These are phyloP conservation scores for Aphaenogaster ashmeadi DNA, from an alignment of 1,140 invertebrate genomes.

Conservation along the genomic window DNA sequence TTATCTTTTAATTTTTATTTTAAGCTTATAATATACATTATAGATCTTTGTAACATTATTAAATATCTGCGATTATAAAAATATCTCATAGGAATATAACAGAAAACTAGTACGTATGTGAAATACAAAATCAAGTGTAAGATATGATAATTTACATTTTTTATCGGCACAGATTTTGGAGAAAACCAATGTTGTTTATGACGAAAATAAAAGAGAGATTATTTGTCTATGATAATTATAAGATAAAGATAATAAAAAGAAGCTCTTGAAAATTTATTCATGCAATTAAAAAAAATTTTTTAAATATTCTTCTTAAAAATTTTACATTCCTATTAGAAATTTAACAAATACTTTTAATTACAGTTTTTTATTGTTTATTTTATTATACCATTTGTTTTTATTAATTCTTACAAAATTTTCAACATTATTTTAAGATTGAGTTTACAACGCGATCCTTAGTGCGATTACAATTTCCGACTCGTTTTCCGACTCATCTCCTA, in stretches of 20 bases:
- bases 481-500: neutral
- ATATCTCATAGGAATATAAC: neutral
- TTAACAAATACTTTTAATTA: neutral
- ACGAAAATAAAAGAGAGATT: neutral
- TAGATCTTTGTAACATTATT: neutral
- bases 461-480: neutral
- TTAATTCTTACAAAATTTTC: neutral
- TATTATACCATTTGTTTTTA: neutral
- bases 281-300: neutral
- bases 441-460: neutral
- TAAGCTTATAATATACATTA: neutral
- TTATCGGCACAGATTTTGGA: neutral
- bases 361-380: neutral
- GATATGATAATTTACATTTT: neutral
- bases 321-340: neutral
- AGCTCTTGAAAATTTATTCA: neutral
- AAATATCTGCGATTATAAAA: neutral
- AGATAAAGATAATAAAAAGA: neutral
- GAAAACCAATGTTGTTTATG: neutral
- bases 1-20: neutral
- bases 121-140: neutral
- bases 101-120: neutral
- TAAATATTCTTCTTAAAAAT: neutral
- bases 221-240: neutral
- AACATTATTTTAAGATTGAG: neutral